phyloP scores from a whole-genome alignment of 2,113 vertebrate species.

The Psammodynastes pulverulentus region DNA sequence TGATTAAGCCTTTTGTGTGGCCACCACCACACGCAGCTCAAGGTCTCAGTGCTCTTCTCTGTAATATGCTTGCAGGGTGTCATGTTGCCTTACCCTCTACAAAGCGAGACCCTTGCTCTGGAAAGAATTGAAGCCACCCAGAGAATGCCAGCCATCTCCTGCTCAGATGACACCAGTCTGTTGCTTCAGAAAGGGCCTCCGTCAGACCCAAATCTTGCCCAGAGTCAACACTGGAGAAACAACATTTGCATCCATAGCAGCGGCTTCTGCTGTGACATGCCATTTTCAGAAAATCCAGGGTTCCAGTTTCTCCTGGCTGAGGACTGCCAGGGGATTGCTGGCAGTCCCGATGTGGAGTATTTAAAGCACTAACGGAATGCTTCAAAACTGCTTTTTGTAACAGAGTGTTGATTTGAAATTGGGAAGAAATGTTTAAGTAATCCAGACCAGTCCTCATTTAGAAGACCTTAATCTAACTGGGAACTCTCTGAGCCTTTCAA shows the following conservation, averaged over 20 bases:
- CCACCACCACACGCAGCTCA: background rate
- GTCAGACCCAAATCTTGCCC: background rate
- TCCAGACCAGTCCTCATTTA: background rate
- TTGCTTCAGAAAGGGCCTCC: conserved; percentile 22
- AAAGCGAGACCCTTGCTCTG: conserved; percentile 12
- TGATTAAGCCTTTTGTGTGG: background rate
- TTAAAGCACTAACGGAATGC: background rate
- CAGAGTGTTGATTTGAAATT: background rate
- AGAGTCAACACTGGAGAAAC: background rate
- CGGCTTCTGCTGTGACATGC: background rate
- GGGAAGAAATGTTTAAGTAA: background rate
- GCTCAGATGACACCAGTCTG: background rate
- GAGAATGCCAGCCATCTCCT: background rate
- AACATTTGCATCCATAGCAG: conserved; percentile 8
- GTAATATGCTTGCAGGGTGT: background rate
- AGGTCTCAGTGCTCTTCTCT: background rate
- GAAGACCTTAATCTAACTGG: background rate
- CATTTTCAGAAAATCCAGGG: background rate
- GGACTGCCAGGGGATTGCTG: background rate
- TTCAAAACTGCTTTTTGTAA: background rate
- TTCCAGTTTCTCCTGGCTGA: background rate
- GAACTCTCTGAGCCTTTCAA: background rate
- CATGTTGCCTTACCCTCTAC: background rate
- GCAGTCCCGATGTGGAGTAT: background rate
- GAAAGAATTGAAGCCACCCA: conserved; percentile 8